Base-by-base conservation (phyloP, 2,113 vertebrate genomes). In the Plecturocebus donacophilus region DNA sequence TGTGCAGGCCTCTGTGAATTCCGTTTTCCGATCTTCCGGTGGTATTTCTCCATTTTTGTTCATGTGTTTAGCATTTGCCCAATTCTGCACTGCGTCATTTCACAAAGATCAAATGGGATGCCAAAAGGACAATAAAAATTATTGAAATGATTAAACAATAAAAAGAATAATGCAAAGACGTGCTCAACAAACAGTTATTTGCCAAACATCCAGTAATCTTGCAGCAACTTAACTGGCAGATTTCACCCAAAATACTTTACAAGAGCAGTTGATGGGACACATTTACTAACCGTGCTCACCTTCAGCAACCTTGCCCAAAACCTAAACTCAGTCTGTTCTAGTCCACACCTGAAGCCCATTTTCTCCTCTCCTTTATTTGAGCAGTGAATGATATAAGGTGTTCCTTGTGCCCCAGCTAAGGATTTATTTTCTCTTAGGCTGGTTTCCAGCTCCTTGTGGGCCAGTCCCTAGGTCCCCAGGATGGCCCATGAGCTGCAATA, bases 271-370 rank as follows among this genome's bases (percentile, higher is more conserved):
- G 64, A 70, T 54, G 61, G 79, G 42, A 23, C 10, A 8, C 38
- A 4, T 58, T 35, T n/a, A 64, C 20, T 21, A 71, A 8, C 14
- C 2, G 0, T 23, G 20, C 21, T 13, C 47, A 8, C 64, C 47
- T 25, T 13, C 7, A 35, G 9, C 16, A 4, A 8, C 16, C n/a
- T 79, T 49, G 17, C 25, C 32, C 58, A 9, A n/a, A 52, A 27
- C 35, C 11, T 27, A 40, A 47, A 45, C 6, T 66, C 75, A 8
- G 10, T n/a, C 38, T 56, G 14, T 64, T 32, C 16, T 14, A 90
- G 83, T 35, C 25, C 47, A 27, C 35, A n/a, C 35, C 21, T 27
- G 11, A 35, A 27, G 45, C 76, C 70, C n/a, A 21, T 21, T 40
- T 38, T 21, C 70, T 71, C 70, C n/a, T 20, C 70, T 40, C n/a